A percentile compares a stretch with the other conserved stretches of the same genome.
Conservation (phyloP, 2,888 invertebrate genomes). For the Mellilla xanthometata region DNA sequence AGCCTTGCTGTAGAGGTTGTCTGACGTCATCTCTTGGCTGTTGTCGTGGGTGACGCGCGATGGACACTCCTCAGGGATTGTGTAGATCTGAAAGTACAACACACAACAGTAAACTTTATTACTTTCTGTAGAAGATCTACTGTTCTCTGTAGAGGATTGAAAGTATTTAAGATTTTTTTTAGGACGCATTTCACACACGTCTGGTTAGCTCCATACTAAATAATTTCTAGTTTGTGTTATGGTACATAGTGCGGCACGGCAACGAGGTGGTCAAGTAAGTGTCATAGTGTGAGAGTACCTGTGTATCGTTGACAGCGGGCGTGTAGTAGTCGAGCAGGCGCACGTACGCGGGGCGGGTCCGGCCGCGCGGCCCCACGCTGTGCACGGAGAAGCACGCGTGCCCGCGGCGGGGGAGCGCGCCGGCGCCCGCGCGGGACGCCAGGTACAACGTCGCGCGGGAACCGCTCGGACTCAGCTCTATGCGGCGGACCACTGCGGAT, state of each 20-base stretch:
- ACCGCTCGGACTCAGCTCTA: slow-evolving; percentile 55
- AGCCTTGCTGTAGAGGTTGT: slow-evolving; percentile 65
- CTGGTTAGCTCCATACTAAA: too few relatives aligned
- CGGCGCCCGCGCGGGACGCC: slow-evolving; percentile 33
- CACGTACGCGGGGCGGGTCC: slow-evolving; percentile 76
- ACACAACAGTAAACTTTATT: neutral
- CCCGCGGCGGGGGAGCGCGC: slow-evolving; percentile 35
- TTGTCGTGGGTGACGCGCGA: slow-evolving; percentile 50
- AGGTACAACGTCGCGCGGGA: slow-evolving; percentile 62
- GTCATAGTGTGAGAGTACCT: too few relatives aligned
- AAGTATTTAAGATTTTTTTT: too few relatives aligned
- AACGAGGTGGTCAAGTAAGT: too few relatives aligned
- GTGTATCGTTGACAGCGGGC: slow-evolving; percentile 76
- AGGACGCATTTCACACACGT: too few relatives aligned
- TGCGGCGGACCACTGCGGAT: slow-evolving; percentile 64
- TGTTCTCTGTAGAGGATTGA: too few relatives aligned
- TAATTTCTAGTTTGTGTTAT: too few relatives aligned
- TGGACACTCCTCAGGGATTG: slow-evolving; percentile 73
- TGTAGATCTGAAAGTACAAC: slow-evolving; percentile 56
- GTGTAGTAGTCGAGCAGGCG: slow-evolving; percentile 86
- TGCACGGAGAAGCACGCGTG: slow-evolving; percentile 54
- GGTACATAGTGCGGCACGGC: too few relatives aligned
- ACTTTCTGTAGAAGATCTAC: too few relatives aligned
- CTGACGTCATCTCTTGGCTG: slow-evolving; percentile 48
- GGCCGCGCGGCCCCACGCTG: slow-evolving; percentile 56